Evolutionary conservation across 2,888 invertebrate species (phyloP), one percentile per base, ranked within the genome.

Genomic region (Noctua pronuba): DNA sequence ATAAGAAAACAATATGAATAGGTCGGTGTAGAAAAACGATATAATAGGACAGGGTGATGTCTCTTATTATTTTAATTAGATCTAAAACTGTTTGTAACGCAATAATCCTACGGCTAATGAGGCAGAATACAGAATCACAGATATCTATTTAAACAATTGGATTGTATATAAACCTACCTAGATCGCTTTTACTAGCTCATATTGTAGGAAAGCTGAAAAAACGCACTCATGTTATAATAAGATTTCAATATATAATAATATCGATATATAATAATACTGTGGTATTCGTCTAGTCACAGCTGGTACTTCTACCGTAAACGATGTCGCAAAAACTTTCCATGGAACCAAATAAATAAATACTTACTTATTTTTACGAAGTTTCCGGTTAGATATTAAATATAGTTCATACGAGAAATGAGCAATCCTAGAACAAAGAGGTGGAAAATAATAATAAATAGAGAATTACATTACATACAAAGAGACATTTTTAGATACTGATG

Each of bases 391-490:
- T 60, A 77, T 35, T 8, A 55, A 46, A 46, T 38, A n/a, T 28
- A n/a, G 24, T 18, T 38, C n/a, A 62, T 49, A 38, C 4, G 38
- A 31, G 46, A 77, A 62, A 44, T 49, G 3, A 49, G 31, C 28
- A 77, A 31, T 38, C 18, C 16, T 28, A 60, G 58, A 75, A 28
- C 24, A 74, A 75, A 44, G 24, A 49, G 3, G 28, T 41, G 10
- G n/a, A 65, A 44, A 58, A 49, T 66, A 49, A 60, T 49, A 58
- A n/a, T 65, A 28, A 41, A 38, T 18, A 38, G 18, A 73, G 49
- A 73, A 49, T 65, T 24, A 21, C 8, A 67, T 44, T 21, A 13
- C n/a, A n/a, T n/a, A 28, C 24, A 74, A 75, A 44, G 24, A 49
- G 3, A 21, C 8, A 67, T 44, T 21, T 8, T 13, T 16, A 21